A percentile compares a stretch with the other conserved stretches of the same genome.
phyloP scores from a whole-genome alignment of 2,888 invertebrate species.

The Cordylochernes scorpioides region DNA sequence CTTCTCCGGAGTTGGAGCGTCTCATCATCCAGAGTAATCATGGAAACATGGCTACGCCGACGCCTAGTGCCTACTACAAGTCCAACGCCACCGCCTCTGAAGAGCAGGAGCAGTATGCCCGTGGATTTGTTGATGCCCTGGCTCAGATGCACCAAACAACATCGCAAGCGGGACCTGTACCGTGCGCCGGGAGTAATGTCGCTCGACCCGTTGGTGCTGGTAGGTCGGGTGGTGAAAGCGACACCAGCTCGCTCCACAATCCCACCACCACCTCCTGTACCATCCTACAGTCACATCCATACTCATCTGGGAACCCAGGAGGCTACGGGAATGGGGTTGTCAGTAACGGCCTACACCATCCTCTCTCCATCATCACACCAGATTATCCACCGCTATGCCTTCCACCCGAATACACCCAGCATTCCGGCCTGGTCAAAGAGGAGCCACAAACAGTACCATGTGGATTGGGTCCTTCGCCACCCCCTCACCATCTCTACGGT shows the following conservation, averaged over 20 bases:
- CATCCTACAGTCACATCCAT: not conserved
- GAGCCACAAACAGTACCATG: conserved; percentile 76
- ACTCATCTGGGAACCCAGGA: not conserved
- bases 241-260: not conserved
- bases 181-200: not conserved
- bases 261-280: not conserved
- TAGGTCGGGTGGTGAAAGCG: no score
- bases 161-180: not conserved
- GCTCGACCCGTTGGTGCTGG: not conserved
- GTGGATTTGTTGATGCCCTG: conserved; percentile 66
- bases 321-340: conserved; percentile 1
- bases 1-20: conserved; percentile 68
- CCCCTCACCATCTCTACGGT: no score
- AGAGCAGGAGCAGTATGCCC: conserved; percentile 64
- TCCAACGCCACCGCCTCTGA: conserved; percentile 37
- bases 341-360: not conserved
- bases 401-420: not conserved
- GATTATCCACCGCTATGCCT: no score
- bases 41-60: conserved; percentile 18
- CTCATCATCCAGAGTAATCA: conserved; percentile 35
- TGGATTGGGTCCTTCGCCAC: conserved; percentile 22
- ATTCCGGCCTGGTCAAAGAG: conserved; percentile 32
- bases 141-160: conserved; percentile 41
- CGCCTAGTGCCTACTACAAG: conserved; percentile 24
- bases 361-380: no score